phyloP scores from a whole-genome alignment of 64 coral and sea anemone genomes.

The Orbicella faveolata region DNA sequence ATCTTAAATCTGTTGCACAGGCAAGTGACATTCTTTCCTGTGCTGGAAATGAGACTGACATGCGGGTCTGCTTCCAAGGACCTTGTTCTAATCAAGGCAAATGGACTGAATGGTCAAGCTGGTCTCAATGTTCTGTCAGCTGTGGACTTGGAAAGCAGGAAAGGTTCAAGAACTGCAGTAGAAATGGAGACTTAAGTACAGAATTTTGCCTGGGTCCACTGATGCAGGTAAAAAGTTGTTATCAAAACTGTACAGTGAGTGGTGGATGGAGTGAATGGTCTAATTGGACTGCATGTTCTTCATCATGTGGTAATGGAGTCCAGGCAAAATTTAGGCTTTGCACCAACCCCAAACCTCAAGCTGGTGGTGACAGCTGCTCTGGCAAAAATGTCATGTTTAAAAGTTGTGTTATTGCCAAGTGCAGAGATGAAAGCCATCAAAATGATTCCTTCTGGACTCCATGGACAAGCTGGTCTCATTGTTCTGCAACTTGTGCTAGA shows the following conservation, averaged over 20 bases:
- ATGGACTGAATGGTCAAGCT: slow-evolving; percentile 56
- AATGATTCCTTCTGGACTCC: slow-evolving; percentile 58
- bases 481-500: slow-evolving; percentile 74
- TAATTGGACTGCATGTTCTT: slow-evolving; percentile 80
- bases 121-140: slow-evolving; percentile 57
- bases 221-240: slow-evolving; percentile 40
- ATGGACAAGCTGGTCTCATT: slow-evolving; percentile 77
- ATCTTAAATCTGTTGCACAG: neutral
- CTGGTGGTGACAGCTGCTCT: slow-evolving; percentile 31
- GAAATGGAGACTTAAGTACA: neutral
- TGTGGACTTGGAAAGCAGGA: slow-evolving; percentile 76
- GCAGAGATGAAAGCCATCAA: slow-evolving; percentile 6
- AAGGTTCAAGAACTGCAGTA: slow-evolving; percentile 51
- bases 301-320: slow-evolving; percentile 68
- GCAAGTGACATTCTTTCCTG: neutral
- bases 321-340: slow-evolving; percentile 66
- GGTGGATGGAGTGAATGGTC: slow-evolving; percentile 82
- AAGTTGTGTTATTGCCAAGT: slow-evolving; percentile 36
- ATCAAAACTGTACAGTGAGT: slow-evolving; percentile 34
- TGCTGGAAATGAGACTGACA: slow-evolving; percentile 45
- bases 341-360: slow-evolving; percentile 43
- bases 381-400: slow-evolving; percentile 60
- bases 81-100: slow-evolving; percentile 42
- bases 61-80: slow-evolving; percentile 47
- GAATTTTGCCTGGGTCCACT: slow-evolving; percentile 7